Evolutionary conservation across 2,113 vertebrate species (phyloP).

Genomic region (Triplophysa siluroides): DNA sequence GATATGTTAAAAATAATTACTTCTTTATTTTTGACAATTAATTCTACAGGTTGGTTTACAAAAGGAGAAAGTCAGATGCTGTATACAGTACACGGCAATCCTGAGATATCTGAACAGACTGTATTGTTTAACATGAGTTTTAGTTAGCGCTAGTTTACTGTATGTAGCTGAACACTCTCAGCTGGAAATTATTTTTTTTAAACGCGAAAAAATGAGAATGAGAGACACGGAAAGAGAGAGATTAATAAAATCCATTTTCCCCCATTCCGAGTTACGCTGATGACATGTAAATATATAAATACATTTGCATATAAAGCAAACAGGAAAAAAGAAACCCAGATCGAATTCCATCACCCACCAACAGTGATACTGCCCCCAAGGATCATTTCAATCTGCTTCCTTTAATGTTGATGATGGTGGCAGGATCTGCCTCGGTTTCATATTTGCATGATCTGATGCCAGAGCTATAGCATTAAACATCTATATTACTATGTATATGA

Average conservation of each 20-base stretch:
- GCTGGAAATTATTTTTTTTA: conserved; percentile 33
- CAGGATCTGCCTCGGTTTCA: conserved; percentile 60
- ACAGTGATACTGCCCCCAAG: conserved; percentile 74
- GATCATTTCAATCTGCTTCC: conserved; percentile 76
- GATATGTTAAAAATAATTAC: not conserved
- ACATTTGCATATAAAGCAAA: conserved; percentile 69
- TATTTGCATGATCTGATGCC: conserved; percentile 53
- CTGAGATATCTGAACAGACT: no score
- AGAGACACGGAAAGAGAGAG: conserved; percentile 38
- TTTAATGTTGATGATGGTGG: conserved; percentile 79
- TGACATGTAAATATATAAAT: conserved; percentile 73
- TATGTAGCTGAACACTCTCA: conserved; percentile 5
- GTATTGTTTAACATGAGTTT: not conserved
- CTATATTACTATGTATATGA: conserved; percentile 29
- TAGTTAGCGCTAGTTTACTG: conserved; percentile 22
- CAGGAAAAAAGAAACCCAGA: conserved; percentile 68
- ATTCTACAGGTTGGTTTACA: no score
- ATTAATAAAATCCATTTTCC: conserved; percentile 68
- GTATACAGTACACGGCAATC: no score
- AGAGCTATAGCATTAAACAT: conserved; percentile 30
- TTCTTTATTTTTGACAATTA: not conserved
- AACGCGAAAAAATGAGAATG: conserved; percentile 19
- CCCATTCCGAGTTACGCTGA: conserved; percentile 40
- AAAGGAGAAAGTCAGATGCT: no score
- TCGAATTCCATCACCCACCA: conserved; percentile 66